Evolutionary conservation across 1,140 invertebrate genomes (phyloP).

Genomic region (Ostrea denselamellosa): DNA sequence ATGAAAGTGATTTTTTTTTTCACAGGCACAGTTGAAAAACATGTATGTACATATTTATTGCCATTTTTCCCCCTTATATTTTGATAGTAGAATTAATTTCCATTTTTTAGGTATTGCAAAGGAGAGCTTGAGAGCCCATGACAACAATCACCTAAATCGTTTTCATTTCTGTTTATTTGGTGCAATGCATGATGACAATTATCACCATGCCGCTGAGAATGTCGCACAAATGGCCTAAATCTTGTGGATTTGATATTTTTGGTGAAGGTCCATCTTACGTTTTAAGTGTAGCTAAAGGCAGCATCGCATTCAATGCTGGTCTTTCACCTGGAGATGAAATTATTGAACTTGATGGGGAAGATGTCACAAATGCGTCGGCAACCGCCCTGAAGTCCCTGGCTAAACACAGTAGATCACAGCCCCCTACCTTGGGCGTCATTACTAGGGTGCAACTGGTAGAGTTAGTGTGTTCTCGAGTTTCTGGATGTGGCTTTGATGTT

Average conservation of each 20-base stretch:
- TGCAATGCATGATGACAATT: conserved; percentile 24
- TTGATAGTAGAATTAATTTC: too few species aligned
- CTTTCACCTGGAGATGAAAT: conserved; percentile 77
- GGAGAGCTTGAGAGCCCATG: not conserved
- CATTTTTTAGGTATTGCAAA: too few species aligned
- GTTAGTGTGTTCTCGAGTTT: conserved; percentile 58
- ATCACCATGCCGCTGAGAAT: conserved; percentile 68
- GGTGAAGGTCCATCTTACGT: conserved; percentile 77
- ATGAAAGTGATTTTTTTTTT: too few species aligned
- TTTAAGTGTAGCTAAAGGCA: conserved; percentile 72
- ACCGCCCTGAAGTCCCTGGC: conserved; percentile 72
- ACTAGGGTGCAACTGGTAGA: conserved; percentile 71
- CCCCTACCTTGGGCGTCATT: conserved; percentile 74
- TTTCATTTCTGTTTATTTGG: too few species aligned
- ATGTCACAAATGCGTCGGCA: conserved; percentile 74
- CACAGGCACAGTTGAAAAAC: too few species aligned
- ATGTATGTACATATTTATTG: too few species aligned
- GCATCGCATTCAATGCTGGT: conserved; percentile 72
- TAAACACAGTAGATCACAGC: conserved; percentile 60
- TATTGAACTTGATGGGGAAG: conserved; percentile 74
- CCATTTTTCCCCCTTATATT: too few species aligned
- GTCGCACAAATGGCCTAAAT: conserved; percentile 73
- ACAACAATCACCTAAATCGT: not conserved
- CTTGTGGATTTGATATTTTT: conserved; percentile 77
- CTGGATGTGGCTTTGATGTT: conserved; percentile 70